Evolutionary conservation across 2,113 vertebrate genomes (phyloP).

Genomic region (Perca schrenkii): DNA sequence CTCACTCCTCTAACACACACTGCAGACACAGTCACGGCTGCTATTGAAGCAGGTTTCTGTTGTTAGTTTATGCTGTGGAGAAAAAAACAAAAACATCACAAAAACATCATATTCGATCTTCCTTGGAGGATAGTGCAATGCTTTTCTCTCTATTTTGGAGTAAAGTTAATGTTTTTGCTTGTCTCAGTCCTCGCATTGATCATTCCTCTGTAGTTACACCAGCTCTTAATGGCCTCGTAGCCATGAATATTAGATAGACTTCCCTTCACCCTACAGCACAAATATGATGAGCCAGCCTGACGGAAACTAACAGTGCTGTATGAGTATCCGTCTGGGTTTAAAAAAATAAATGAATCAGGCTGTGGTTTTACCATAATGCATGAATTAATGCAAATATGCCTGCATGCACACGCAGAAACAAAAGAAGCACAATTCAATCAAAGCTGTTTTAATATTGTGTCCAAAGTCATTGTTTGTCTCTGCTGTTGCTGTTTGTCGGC

Average conservation of each 20-base stretch:
- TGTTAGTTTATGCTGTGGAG: background rate
- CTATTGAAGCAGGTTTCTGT: constrained; percentile 6
- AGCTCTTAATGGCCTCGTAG: constrained; percentile 81
- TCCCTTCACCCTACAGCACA: constrained; percentile 73
- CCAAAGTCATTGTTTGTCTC: background rate
- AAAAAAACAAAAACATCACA: constrained; percentile 4
- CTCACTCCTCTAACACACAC: background rate
- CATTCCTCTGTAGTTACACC: constrained; percentile 73
- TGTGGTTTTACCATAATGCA: background rate
- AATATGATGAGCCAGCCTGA: constrained; percentile 78
- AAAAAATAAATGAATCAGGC: constrained; percentile 26
- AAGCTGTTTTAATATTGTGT: background rate
- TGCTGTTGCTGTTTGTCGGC: background rate
- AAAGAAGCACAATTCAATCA: background rate
- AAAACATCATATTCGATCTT: background rate
- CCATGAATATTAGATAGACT: constrained; percentile 88
- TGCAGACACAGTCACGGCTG: background rate
- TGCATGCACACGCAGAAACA: background rate
- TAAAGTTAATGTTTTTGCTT: constrained; percentile 59
- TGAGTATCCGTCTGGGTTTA: constrained; percentile 36
- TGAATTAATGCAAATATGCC: background rate
- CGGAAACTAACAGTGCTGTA: constrained; percentile 53
- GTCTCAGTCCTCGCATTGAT: constrained; percentile 62
- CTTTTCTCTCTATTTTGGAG: constrained; percentile 29
- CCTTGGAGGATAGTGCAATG: background rate